Base-by-base conservation (phyloP, 2,113 vertebrate species). In the Promerops cafer region DNA sequence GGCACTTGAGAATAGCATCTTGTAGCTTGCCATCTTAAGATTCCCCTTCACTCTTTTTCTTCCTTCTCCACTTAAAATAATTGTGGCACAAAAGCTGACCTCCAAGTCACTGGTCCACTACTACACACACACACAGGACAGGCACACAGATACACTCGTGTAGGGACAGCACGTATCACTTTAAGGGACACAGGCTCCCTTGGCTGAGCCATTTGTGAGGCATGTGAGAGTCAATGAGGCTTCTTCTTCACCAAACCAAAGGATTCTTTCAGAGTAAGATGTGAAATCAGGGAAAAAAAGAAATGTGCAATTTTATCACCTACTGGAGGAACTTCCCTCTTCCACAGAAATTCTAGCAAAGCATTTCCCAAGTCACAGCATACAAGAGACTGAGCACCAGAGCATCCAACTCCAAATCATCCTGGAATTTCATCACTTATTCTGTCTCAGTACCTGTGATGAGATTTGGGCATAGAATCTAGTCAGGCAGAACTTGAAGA, bases 121-220 rank as follows among this genome's bases (percentile, higher is more conserved):
- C 23, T n/a, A n/a, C 8, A 6, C 26, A 26, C 72, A 75, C 9
- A 26, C 16, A 21, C 52, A 53, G 31, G 45, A 69, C 39, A 45
- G 26, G 18, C 22, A 35, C 3, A 1, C 10, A 22, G 64, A 37
- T 3, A 52, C 18, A 45, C 2, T 30, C 2, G 1, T 49, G 31
- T 31, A 1, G 30, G 12, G 26, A 40, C 19, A 83, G 17, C 1
- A 1, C 0, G 1, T 5, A 47, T 28, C 56, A 82, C 54, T 12
- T 33, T 12, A 52, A 56, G 28, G 26, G n/a, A 77, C 33, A 23
- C 14, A 13, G 64, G 42, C 10, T 65, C 33, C n/a, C 72, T 33
- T 28, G 31, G 6, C 9, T 57, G 39, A 87, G 24, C 12, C 19
- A 17, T 23, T 39, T 47, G 14, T 33, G 31, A 54, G 28, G 44